Base-by-base conservation (phyloP, 1,140 invertebrate species). In the Teleopsis dalmanni region DNA sequence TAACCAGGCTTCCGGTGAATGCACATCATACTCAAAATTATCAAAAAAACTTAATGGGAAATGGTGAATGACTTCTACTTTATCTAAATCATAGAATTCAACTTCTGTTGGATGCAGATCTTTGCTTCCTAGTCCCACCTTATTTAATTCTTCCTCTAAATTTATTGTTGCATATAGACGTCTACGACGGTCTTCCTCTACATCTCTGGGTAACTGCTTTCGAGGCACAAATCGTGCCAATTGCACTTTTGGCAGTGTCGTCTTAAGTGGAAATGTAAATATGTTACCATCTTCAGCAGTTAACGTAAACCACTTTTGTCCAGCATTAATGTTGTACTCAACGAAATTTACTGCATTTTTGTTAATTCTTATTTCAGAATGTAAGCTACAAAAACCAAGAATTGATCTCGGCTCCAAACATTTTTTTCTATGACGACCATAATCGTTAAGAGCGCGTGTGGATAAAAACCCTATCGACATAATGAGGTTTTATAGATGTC, bases 11-110 rank as follows among this genome's bases (percentile, higher is more conserved):
- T 48, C 54, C 2, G 59, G 60, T 2, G 59, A 57, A 42, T 56
- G 59, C 6, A 56, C 57, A 45, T 68, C 60, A 25, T 49, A 65
- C 44, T 65, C 54, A 27, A 57, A 56, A 37, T 68, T 57, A 38
- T 69, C 65, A 18, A 69, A 69, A 35, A 52, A 68, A 50, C 65
- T 65, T 10, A 68, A 42, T 1, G 65, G 65, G 13, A 68, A 57
- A 50, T 63, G 64, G 41, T 68, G 57, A 8, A 54, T 56, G 21
- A 65, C 67, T 13, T 61, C 56, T 27, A 62, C 62, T 31, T 67
- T 64, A 3, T 61, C 59, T 45, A 67, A 45, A 0, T 57, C 29
- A 18, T 59, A 54, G 16, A 64, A 67, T 14, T 67, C 56, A 41
- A 64, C 60, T 31, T 65, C 62, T 1, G 60, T 62, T 7, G 65